phyloP scores from a whole-genome alignment of 2,113 vertebrate genomes.

The Glaucomys volans region DNA sequence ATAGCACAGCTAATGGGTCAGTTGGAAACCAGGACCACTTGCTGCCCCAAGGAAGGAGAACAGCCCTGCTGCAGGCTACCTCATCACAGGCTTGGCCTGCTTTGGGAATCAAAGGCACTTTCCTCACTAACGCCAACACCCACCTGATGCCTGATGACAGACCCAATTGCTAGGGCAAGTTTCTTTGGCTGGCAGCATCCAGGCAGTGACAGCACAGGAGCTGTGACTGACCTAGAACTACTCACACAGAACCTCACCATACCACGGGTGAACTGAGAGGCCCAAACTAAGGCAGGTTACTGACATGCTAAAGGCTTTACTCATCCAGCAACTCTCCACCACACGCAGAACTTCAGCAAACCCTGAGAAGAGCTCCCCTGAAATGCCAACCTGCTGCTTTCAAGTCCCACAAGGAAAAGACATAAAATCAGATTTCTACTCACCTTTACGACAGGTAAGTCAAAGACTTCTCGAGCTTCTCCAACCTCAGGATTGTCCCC shows the following conservation, averaged over 20 bases:
- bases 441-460: slow-evolving; percentile 98
- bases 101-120: background rate
- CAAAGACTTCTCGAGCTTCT: slow-evolving; percentile 98
- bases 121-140: background rate
- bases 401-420: background rate
- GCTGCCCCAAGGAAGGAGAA: no score
- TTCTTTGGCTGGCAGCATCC: background rate
- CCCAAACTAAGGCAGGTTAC: background rate
- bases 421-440: background rate
- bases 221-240: background rate
- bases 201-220: background rate
- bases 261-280: no score
- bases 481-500: slow-evolving; percentile 98
- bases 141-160: no score
- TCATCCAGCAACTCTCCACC: background rate
- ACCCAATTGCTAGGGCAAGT: no score
- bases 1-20: no score
- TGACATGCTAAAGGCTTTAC: accelerated
- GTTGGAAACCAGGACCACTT: background rate
- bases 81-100: background rate
- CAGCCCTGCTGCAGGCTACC: background rate
- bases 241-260: background rate
- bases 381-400: background rate
- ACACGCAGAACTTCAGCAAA: background rate
- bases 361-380: background rate